Evolutionary conservation across 2,888 invertebrate genomes (phyloP), one percentile per base, ranked within the genome.

Genomic region (Linnaemya tessellans): DNA sequence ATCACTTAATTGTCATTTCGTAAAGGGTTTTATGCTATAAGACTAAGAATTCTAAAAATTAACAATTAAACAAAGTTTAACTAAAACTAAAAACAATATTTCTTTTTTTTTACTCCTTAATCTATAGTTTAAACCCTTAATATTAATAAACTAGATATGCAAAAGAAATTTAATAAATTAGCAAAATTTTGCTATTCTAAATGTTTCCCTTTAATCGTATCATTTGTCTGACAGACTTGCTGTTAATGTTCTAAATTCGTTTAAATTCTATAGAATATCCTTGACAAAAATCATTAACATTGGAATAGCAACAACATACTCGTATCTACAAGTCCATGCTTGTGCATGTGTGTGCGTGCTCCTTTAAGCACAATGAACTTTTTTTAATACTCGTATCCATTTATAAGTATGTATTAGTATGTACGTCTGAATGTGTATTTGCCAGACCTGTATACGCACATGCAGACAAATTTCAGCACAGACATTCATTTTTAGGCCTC

Each of bases 351-450:
- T 54, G 10, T 68, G 9, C 25, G 13, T 22, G 10, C 70, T 70
- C n/a, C 43, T 68, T 70, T 51, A 74, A 70, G 84, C 74, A 65
- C 81, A 85, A 74, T 85, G 81, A 85, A 81, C 84, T 81, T 64
- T 73, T 67, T 58, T 18, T 38, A 38, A 25, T 7, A 35, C 18
- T 5, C 30, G 18, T 65, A 9, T 65, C 46, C 15, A 65, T 15
- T 4, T 22, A 22, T 7, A 22, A 2, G 8, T 15, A 51, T 60
- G 25, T 35, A 46, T 2, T 43, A 2, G 13, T 43, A 43, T 9
- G 43, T 43, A 43, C 11, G 43, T 43, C 2, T 43, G 13, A 9
- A 11, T 13, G 15, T 15, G 20, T 68, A 35, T 38, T n/a, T 38
- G 4, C 1, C 46, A 80, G 13, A 80, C 30, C 30, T 3, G 3